A percentile compares a stretch with the other conserved stretches of the same genome.
Conservation (phyloP, 2,797 vertebrate species). For the Falco cherrug region DNA sequence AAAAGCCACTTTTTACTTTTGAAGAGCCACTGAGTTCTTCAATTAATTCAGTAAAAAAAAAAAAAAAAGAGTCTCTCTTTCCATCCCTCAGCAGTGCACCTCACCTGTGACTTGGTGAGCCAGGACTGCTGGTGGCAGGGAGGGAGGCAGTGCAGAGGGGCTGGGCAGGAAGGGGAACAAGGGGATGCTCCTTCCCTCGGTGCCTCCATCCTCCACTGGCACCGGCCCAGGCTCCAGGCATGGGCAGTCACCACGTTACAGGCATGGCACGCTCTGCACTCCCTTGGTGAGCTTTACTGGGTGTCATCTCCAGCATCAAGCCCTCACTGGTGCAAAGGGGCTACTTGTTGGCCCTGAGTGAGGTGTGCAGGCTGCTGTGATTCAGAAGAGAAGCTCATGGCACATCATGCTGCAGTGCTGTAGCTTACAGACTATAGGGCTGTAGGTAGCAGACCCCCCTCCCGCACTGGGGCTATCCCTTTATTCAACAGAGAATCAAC, state of each 20-base stretch:
- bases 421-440: neutral
- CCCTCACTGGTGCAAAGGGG: neutral
- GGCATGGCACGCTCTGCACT: neutral
- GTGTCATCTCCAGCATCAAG: neutral
- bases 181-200: neutral
- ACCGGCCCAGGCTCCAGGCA: neutral
- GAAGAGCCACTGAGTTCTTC: neutral
- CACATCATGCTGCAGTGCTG: too few relatives aligned
- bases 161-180: neutral
- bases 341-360: too few relatives aligned
- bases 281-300: neutral
- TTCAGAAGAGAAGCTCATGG: neutral
- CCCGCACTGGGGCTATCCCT: neutral
- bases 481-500: neutral
- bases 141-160: fast-evolving
- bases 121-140: neutral
- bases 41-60: neutral
- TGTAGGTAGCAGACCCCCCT: neutral
- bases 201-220: neutral
- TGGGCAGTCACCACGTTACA: fast-evolving
- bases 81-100: neutral
- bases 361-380: neutral
- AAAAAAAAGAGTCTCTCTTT: neutral
- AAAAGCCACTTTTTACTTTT: neutral
- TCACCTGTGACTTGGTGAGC: neutral